Evolutionary conservation across 2,113 vertebrate genomes (phyloP), one percentile per base, ranked within the genome.

Genomic region (Rhegmatorhina hoffmannsi): DNA sequence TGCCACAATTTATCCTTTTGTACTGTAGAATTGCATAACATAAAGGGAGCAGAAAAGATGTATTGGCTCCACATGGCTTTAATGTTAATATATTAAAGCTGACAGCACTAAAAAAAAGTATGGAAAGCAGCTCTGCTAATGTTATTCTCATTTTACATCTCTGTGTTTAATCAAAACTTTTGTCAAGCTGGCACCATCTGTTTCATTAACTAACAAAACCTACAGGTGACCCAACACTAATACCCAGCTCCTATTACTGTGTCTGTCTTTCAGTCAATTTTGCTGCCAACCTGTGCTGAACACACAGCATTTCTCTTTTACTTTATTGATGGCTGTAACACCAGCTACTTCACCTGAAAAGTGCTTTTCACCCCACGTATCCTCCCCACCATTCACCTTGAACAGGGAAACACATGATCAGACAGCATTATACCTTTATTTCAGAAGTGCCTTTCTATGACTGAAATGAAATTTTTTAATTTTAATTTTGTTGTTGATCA

Each of bases 61-160:
- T 96, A 96, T 97, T 93, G 93, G 90, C 94, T 96, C 94, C 96
- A 95, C 94, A 94, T 96, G 96, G 92, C 88, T 95, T 92, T 94
- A 92, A 79, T 76, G 92, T 94, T 97, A 92, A 95, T 94, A 84
- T 95, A 96, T 93, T 92, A 94, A 96, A 97, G 86, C 93, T 97
- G 94, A 92, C 93, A 96, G 88, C 73, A 82, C 92, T 95, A 93
- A 95, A 96, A 95, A 85, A 93, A 96, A 95, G 85, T 94, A 95
- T 93, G 50, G 90, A 92, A 95, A 95, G 87, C 90, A 92, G 95
- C 81, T 93, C 90, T 93, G 94, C 83, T 95, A 90, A 92, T 94
- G 92, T 94, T 94, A 87, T 43, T 96, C 94, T 97, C 85, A 55
- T 95, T 94, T 96, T 96, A 91, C 92, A 94, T 95, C 94, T 96